phyloP scores from a whole-genome alignment of 2,113 vertebrate genomes.

The Gallinago paraguaiae region DNA sequence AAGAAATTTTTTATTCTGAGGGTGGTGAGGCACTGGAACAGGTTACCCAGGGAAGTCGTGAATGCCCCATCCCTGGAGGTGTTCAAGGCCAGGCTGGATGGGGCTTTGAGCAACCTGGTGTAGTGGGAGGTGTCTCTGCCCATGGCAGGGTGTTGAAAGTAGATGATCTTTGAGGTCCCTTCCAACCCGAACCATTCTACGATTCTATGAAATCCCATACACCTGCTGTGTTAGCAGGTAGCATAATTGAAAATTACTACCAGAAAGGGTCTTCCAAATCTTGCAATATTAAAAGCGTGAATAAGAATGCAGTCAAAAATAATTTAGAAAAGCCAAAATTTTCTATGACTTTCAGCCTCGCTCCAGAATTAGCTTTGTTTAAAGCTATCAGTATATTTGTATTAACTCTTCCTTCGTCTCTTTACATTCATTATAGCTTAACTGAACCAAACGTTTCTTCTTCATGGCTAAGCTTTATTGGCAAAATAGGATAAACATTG shows the following conservation, averaged over 20 bases:
- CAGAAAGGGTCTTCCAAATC: background rate
- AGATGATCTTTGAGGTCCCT: background rate
- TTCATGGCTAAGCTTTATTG: background rate
- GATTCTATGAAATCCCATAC: background rate
- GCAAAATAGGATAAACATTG: background rate
- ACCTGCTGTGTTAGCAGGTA: background rate
- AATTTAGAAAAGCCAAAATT: background rate
- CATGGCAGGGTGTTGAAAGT: background rate
- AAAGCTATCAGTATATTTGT: background rate
- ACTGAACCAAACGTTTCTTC: background rate
- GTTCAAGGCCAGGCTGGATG: background rate
- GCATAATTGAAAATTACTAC: background rate
- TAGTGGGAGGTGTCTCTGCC: background rate
- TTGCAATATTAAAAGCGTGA: background rate
- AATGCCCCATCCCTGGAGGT: background rate
- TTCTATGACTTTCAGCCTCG: background rate
- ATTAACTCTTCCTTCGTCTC: background rate
- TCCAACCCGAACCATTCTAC: background rate
- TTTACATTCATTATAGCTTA: background rate
- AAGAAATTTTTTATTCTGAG: background rate
- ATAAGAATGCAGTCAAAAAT: background rate
- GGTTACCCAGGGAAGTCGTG: background rate
- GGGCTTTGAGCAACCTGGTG: background rate
- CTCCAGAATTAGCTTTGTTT: background rate
- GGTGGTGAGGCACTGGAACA: background rate